phyloP scores from a whole-genome alignment of 2,113 vertebrate species.

The Peromyscus californicus region DNA sequence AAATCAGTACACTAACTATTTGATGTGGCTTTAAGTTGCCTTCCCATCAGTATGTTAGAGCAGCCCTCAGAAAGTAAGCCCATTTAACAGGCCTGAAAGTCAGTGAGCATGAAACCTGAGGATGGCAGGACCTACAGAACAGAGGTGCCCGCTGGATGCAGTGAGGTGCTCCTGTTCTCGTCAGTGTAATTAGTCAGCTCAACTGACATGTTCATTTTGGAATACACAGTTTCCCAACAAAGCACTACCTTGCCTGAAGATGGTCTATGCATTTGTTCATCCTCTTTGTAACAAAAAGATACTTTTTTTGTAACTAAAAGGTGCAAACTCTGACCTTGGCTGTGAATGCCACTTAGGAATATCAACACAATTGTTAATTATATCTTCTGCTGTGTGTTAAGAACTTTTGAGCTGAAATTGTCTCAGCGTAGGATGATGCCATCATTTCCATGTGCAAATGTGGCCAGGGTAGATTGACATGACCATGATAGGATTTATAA shows the following conservation, averaged over 20 bases:
- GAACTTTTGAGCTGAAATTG: neutral
- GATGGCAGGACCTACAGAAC: neutral
- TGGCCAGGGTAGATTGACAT: neutral
- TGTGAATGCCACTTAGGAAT: neutral
- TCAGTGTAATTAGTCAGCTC: constrained; percentile 25
- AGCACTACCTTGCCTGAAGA: neutral
- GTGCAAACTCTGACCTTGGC: neutral
- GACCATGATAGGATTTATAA: neutral
- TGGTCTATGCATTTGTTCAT: constrained; percentile 41
- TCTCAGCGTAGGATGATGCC: neutral
- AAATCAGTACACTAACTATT: neutral
- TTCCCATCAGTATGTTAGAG: constrained; percentile 24
- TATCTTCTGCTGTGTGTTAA: neutral
- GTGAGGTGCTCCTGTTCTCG: neutral
- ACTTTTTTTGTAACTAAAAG: constrained; percentile 16
- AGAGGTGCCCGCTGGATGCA: neutral
- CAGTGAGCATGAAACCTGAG: neutral
- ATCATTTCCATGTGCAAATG: neutral
- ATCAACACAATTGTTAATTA: neutral
- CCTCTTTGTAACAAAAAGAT: constrained; percentile 37
- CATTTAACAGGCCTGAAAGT: neutral
- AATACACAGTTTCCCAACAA: neutral
- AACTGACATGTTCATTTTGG: constrained; percentile 41
- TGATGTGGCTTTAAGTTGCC: neutral
- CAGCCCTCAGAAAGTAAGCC: neutral